Conservation (phyloP, 2,113 vertebrate species). For the Monarcha castaneiventris region DNA sequence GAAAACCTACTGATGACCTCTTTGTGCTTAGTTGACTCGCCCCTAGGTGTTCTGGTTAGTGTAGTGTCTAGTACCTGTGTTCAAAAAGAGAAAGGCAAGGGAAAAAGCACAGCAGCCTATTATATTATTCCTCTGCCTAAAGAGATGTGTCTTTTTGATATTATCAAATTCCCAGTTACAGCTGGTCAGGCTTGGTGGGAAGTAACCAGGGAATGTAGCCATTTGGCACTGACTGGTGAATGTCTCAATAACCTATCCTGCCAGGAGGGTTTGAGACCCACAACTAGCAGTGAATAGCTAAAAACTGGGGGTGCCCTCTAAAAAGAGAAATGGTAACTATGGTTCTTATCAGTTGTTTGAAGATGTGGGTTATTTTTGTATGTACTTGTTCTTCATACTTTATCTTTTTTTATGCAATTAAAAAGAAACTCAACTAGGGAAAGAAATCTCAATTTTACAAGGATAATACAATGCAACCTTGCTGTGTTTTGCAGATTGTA, state of each 20-base stretch:
- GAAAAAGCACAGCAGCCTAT: accelerated
- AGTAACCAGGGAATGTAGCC: background rate
- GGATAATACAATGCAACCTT: background rate
- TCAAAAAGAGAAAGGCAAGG: background rate
- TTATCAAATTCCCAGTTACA: background rate
- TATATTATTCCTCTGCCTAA: background rate
- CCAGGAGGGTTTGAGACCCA: background rate
- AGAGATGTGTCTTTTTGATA: background rate
- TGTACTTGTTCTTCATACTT: background rate
- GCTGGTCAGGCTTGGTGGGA: background rate
- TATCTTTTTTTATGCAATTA: background rate
- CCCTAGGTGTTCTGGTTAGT: background rate
- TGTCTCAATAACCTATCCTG: background rate
- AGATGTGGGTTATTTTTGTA: background rate
- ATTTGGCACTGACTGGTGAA: background rate
- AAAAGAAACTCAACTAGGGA: background rate
- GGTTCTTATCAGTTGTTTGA: background rate
- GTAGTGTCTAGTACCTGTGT: background rate
- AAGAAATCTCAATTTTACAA: background rate
- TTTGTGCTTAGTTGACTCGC: background rate
- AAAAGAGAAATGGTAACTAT: background rate
- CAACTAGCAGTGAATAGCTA: background rate
- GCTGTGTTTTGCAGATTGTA: background rate
- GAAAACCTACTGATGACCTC: background rate
- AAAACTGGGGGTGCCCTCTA: background rate